Percentiles rank a stretch among this genome's conserved stretches.
These are phyloP conservation scores for Margarornis squamiger DNA, from an alignment of 2,797 vertebrate species.

Conservation along the genomic window DNA sequence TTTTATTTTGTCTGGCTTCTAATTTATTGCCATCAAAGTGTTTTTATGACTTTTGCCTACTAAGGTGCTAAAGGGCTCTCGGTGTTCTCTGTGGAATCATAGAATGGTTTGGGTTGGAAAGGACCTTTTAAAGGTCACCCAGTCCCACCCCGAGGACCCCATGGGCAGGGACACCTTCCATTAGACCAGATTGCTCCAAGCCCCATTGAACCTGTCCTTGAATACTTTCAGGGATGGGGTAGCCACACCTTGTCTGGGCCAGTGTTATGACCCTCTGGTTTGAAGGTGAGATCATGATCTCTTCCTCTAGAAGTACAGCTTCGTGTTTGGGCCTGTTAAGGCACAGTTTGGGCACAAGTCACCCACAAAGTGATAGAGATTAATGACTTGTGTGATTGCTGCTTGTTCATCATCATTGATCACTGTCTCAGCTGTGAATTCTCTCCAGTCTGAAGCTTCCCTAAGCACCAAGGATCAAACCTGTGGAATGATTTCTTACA, in stretches of 20 bases:
- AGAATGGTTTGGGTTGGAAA: not conserved
- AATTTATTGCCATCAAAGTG: not conserved
- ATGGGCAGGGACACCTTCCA: not conserved
- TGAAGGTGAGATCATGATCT: not conserved
- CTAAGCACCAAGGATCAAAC: not conserved
- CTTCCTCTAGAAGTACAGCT: not conserved
- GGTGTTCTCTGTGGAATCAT: not conserved
- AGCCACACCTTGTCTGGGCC: not conserved
- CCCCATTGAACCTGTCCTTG: not conserved
- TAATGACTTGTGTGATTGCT: not conserved
- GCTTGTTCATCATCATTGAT: not conserved
- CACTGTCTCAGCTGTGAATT: not conserved
- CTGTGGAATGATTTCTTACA: not conserved
- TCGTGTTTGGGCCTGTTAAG: rapidly evolving
- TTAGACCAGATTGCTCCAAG: not conserved
- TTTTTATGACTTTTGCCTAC: not conserved
- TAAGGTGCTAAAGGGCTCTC: not conserved
- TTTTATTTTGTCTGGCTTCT: not conserved
- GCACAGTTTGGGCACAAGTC: rapidly evolving
- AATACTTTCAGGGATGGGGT: not conserved
- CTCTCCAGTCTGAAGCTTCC: not conserved
- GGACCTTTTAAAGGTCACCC: not conserved
- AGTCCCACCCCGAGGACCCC: not conserved
- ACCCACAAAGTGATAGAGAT: rapidly evolving
- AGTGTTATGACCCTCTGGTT: too few species aligned